Evolutionary conservation across 1,140 invertebrate genomes (phyloP).

Genomic region (Schlechtendalia chinensis): DNA sequence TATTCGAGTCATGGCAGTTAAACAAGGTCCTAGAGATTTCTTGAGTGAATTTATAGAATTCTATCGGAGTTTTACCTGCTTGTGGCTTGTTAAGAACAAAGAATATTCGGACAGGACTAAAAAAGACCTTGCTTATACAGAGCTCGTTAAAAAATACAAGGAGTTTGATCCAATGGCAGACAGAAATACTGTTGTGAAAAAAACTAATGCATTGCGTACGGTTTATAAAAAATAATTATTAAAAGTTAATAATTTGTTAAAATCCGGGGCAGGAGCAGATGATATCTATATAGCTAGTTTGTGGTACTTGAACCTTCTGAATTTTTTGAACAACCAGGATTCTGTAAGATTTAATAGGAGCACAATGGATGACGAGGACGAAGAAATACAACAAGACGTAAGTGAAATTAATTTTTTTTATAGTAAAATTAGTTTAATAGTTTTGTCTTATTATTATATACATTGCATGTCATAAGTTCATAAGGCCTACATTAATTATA

Average conservation of each 20-base stretch:
- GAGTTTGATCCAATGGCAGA: constrained; percentile 49
- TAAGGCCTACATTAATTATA: no score
- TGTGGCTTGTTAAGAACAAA: constrained; percentile 45
- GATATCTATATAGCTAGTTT: constrained; percentile 54
- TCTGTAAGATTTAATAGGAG: constrained; percentile 50
- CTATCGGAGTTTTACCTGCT: constrained; percentile 32
- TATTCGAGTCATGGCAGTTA: neutral
- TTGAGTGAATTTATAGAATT: constrained; percentile 49
- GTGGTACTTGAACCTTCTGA: constrained; percentile 54
- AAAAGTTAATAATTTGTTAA: constrained; percentile 54
- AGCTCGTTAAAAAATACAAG: constrained; percentile 51
- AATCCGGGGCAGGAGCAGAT: constrained; percentile 52
- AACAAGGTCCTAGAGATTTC: constrained; percentile 21
- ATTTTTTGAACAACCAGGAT: constrained; percentile 51
- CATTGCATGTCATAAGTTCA: no score
- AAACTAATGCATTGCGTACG: constrained; percentile 52
- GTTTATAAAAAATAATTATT: constrained; percentile 53
- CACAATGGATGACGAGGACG: constrained; percentile 50
- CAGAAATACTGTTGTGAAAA: constrained; percentile 51
- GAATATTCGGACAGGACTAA: constrained; percentile 46
- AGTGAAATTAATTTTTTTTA: constrained; percentile 17
- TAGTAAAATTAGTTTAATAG: constrained; percentile 17
- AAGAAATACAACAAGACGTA: constrained; percentile 50
- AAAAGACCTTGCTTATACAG: constrained; percentile 51
- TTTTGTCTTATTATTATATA: neutral